Evolutionary conservation across 2,113 vertebrate genomes (phyloP), one percentile per base, ranked within the genome.

Genomic region (Dasyurus viverrinus): DNA sequence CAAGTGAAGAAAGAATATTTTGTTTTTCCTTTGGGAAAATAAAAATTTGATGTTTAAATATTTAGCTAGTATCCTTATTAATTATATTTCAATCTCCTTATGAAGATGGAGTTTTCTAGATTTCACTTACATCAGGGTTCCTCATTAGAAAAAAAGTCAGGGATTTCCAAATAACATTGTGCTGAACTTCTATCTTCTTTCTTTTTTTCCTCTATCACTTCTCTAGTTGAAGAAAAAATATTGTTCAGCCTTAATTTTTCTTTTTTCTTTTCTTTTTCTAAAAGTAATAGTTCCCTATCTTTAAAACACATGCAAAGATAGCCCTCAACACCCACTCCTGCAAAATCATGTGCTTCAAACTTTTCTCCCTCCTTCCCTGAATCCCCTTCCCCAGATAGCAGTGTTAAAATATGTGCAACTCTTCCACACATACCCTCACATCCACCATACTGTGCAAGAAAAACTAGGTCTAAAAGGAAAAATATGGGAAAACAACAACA

Each of bases 1-100:
- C 52, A 47, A 30, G 1, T 14, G 42, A 12, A 55, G 57, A 47
- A 42, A 76, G 96, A 68, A 54, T 26, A 7, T 0, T 84, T 48
- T 12, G 53, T 91, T 53, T 93, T 93, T 90, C 36, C 50, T 89
- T 91, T 89, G 93, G 24, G 57, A 55, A 92, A 93, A 92, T 53
- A 55, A 91, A 26, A 22, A 95, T 16, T 93, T 55, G 89, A 89
- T 47, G 46, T 30, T 92, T 23, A 42, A 48, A 46, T 50, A 76
- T 91, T 55, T 50, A 91, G 46, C 46, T 48, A 42, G 52, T 26
- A 53, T n/a, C 30, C 50, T 89, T 26, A 42, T 30, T 76, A n/a
- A 19, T 36, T 3, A 1, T 90, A 26, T 30, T 54, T 92, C 55
- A 76, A n/a, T 84, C 6, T 84, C 16, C 24, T 53, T 52, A n/a